These are phyloP conservation scores for Popillia japonica DNA, from an alignment of 1,140 invertebrate genomes.

Conservation along the genomic window DNA sequence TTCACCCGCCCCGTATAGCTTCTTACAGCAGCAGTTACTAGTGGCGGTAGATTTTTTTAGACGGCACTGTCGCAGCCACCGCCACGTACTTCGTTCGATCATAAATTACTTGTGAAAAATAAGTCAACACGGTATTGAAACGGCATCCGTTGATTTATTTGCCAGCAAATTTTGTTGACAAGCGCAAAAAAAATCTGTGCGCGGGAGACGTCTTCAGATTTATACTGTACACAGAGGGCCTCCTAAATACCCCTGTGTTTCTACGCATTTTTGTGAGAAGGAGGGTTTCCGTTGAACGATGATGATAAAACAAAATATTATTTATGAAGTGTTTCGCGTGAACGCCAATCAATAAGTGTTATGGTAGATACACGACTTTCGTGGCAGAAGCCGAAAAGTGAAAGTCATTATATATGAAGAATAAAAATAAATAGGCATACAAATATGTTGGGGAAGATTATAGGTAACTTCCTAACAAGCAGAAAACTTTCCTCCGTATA, in stretches of 20 bases:
- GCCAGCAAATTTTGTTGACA: constrained; percentile 1
- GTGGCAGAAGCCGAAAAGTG: background rate
- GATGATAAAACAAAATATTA: constrained; percentile 16
- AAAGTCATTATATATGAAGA: background rate
- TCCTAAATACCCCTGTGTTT: background rate
- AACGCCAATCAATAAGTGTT: constrained; percentile 6
- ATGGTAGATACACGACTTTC: background rate
- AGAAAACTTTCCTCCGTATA: background rate
- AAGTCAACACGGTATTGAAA: constrained; percentile 18
- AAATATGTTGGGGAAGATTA: background rate
- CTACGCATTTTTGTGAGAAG: background rate
- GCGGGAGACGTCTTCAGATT: background rate
- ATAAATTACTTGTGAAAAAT: constrained; percentile 19
- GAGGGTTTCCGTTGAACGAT: background rate
- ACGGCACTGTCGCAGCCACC: background rate
- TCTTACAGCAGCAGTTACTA: constrained; percentile 9
- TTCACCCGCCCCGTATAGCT: background rate
- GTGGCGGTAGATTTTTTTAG: background rate
- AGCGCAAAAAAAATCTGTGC: background rate
- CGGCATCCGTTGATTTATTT: constrained; percentile 14
- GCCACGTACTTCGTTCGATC: constrained; percentile 2
- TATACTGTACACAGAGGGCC: background rate
- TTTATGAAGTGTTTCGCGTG: constrained; percentile 9
- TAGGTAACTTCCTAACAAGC: background rate
- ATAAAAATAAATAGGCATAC: background rate